Evolutionary conservation across 2,797 vertebrate genomes (phyloP), one percentile per base, ranked within the genome.

Genomic region (Enteromius fasciolatus): DNA sequence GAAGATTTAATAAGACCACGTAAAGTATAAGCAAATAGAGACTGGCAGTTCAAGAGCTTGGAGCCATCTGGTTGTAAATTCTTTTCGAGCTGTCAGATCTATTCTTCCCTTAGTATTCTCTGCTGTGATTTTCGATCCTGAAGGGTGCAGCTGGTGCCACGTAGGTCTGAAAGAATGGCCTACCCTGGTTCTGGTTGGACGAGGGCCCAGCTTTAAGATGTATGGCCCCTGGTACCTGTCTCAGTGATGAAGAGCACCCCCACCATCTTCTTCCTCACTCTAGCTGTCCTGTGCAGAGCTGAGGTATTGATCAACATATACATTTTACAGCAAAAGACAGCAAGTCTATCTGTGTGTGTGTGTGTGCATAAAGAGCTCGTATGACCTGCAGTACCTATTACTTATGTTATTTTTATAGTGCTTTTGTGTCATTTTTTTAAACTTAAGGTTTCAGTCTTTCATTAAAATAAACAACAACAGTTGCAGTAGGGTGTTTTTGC

Each of bases 181-280:
- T 52, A 44, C 66, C 66, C 50, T 80, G 28, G 44, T 48, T 48
- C 44, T 69, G 69, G 46, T 75, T 80, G 82, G 83, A 59, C 39
- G 20, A 76, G 73, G 63, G 67, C 50, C 59, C 52, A 83, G 84
- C 80, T 57, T 44, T 88, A 82, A 86, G 79, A 89, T 89, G 87
- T 81, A 76, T 70, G 67, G 46, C 67, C 36, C 11, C 67, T 76
- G 73, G 82, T 81, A 74, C 50, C 61, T 79, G 61, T 76, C 83
- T 83, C 17, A 90, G 88, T 78, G 83, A 93, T 93, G 91, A 91
- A 90, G 88, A 73, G 76, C 70, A 75, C 80, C 63, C 33, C 63
- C 33, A 57, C 67, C 28, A 67, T 89, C 75, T 33, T 87, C 84
- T 20, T 91, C 78, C 80, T 92, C 88, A 78, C 86, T 76, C 83